Evolutionary conservation across 2,888 invertebrate genomes (phyloP).

Genomic region (Noctua janthina): DNA sequence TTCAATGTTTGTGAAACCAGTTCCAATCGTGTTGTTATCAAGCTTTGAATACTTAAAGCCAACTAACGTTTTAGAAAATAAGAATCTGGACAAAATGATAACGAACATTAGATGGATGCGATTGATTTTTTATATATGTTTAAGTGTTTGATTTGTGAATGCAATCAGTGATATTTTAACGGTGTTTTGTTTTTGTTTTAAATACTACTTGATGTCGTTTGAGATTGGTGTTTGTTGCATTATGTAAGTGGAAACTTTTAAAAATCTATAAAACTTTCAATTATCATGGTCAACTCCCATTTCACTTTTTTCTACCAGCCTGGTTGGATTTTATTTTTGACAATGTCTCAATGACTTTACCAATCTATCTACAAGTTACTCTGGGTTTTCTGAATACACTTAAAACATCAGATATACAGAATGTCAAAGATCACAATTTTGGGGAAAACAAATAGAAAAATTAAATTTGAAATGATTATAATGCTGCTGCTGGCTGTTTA

Average conservation of each 20-base stretch:
- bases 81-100: neutral
- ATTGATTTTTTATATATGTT: neutral
- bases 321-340: neutral
- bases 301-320: neutral
- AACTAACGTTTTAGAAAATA: neutral
- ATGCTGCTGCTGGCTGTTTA: constrained; percentile 24
- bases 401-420: neutral
- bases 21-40: constrained; percentile 19
- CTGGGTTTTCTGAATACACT: neutral
- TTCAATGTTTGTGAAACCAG: constrained; percentile 39
- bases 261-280: neutral
- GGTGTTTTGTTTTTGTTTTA: neutral
- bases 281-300: neutral
- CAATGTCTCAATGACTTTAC: neutral
- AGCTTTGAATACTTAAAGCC: constrained; percentile 3
- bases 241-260: neutral
- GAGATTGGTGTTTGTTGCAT: neutral
- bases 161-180: neutral
- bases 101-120: neutral
- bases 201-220: neutral
- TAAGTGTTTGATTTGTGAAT: neutral
- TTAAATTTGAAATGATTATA: neutral
- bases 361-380: neutral
- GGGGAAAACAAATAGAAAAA: neutral
- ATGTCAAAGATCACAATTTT: constrained; percentile 16